Conservation (phyloP, 1,140 invertebrate genomes). For the Portunus trituberculatus region DNA sequence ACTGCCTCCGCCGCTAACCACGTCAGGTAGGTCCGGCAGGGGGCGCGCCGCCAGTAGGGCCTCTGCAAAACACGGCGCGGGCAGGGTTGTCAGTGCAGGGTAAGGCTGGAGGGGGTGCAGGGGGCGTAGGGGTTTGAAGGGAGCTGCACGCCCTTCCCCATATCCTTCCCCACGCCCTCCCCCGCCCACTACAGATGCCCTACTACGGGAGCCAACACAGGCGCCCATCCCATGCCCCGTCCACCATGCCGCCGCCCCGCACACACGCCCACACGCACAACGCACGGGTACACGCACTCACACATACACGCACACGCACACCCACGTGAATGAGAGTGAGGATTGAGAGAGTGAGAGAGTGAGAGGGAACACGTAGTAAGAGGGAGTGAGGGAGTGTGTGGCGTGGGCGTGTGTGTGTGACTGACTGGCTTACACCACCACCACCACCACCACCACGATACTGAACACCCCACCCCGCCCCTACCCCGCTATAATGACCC, state of each 20-base stretch:
- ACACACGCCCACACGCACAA: neutral
- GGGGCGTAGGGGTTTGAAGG: neutral
- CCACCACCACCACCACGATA: neutral
- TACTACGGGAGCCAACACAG: constrained; percentile 50
- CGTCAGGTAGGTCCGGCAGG: constrained; percentile 91
- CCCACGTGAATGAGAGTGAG: neutral
- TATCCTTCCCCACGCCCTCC: too few relatives aligned
- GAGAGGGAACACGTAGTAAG: neutral
- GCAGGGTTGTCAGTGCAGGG: neutral
- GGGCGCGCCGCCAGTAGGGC: constrained; percentile 94
- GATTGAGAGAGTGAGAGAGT: neutral
- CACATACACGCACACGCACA: neutral
- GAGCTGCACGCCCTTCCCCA: neutral
- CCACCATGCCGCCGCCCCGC: neutral
- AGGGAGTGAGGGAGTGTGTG: neutral
- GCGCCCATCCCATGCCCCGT: constrained; percentile 27
- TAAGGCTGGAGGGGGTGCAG: neutral
- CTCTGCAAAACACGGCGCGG: constrained; percentile 84
- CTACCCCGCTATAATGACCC: neutral
- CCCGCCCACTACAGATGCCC: neutral
- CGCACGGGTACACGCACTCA: neutral
- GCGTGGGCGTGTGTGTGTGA: neutral
- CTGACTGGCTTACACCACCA: neutral
- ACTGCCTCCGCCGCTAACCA: constrained; percentile 84
- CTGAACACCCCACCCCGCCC: neutral